Evolutionary conservation across 1,140 invertebrate species (phyloP), one percentile per base, ranked within the genome.

Genomic region (Epicauta chinensis): DNA sequence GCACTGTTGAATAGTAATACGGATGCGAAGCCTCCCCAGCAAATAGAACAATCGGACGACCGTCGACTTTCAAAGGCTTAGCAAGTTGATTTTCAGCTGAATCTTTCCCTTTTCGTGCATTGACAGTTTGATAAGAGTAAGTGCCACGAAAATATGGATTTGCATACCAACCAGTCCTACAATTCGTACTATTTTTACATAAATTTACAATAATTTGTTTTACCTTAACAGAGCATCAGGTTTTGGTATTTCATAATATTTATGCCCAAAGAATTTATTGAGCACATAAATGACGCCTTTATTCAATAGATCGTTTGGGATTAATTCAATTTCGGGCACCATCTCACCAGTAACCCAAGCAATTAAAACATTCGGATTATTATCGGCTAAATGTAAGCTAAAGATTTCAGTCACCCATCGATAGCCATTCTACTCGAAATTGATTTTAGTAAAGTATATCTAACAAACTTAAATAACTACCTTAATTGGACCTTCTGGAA

Each of bases 1-100:
- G 80, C 2, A 80, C 80, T n/a, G 79, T 82, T 1, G 78, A 79
- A 62, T 77, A 83, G 58, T 75, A 76, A 10, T 62, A 56, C 2
- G 67, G 55, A 37, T 72, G 58, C 0, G 74, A 73, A 1, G 74
- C 74, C 59, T 77, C 75, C 17, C 70, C 68, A 14, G 67, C 69
- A 58, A 71, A 71, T 38, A 59, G 52, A 31, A 71, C 15, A 11
- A 50, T 47, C 5, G 43, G 45, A 7, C 43, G 43, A 15, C 52
- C 56, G 12, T 43, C 31, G 15, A 43, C 49, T 31, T 54, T 43
- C 11, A 34, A 12, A 9, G 59, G 61, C n/a, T 47, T n/a, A 15
- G 40, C 45, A 11, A 41, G n/a, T 14, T 43, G 36, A 14, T 35
- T 12, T 32, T 56, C 16, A 16, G 42, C 49, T 49, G 47, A 40